Percentiles rank a stretch among this genome's conserved stretches.
phyloP scores from a whole-genome alignment of 2,797 vertebrate genomes.

The Enteromius afrohamiltoni region DNA sequence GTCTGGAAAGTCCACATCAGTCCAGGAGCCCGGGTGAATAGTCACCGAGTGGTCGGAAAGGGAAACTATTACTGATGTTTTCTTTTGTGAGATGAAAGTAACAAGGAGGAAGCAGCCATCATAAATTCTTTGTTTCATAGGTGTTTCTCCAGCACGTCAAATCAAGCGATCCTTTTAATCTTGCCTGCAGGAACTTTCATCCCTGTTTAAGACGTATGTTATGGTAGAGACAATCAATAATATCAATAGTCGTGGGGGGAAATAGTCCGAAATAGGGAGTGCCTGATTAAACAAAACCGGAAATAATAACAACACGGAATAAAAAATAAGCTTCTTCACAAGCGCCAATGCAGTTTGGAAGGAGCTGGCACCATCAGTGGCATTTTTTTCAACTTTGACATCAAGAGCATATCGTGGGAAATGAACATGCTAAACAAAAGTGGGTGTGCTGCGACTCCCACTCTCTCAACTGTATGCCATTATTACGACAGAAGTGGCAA shows the following conservation, averaged over 20 bases:
- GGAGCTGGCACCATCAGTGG: slow-evolving; percentile 12
- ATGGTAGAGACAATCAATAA: slow-evolving; percentile 50
- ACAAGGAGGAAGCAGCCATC: slow-evolving; percentile 78
- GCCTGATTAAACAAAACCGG: slow-evolving; percentile 53
- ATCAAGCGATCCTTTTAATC: slow-evolving; percentile 57
- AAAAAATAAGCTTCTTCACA: slow-evolving; percentile 17
- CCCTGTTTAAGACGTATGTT: slow-evolving; percentile 44
- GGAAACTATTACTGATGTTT: slow-evolving; percentile 87
- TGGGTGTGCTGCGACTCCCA: slow-evolving; percentile 28
- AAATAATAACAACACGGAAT: slow-evolving; percentile 41
- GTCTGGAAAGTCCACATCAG: slow-evolving; percentile 84
- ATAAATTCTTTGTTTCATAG: slow-evolving; percentile 79
- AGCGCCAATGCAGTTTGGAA: not conserved
- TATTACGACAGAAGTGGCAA: slow-evolving; percentile 34
- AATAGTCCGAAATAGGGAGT: slow-evolving; percentile 12
- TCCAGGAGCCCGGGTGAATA: slow-evolving; percentile 74
- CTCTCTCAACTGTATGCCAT: slow-evolving; percentile 15
- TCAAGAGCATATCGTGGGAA: slow-evolving; percentile 41
- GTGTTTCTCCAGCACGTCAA: slow-evolving; percentile 61
- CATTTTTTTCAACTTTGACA: slow-evolving; percentile 21
- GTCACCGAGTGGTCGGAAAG: slow-evolving; percentile 81
- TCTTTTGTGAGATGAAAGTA: slow-evolving; percentile 84
- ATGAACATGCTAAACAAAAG: slow-evolving; percentile 44
- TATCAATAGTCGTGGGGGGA: slow-evolving; percentile 48
- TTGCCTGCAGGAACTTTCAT: slow-evolving; percentile 55